Evolutionary conservation across 1,140 invertebrate species (phyloP), one percentile per base, ranked within the genome.

Genomic region (Colletes latitarsis): DNA sequence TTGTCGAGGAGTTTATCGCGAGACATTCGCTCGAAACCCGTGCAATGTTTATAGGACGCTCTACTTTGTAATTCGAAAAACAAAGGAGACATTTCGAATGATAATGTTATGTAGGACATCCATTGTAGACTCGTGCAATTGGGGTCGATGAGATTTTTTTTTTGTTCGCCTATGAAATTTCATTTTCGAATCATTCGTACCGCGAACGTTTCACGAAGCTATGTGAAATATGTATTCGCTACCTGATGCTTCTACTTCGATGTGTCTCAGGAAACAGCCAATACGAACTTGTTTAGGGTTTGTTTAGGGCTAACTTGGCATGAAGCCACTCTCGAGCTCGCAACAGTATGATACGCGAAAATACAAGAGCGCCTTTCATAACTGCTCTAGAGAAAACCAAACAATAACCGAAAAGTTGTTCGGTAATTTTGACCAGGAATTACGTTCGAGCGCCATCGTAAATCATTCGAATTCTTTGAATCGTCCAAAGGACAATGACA

Each of bases 301-400:
- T 81, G 80, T 85, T 84, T 84, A 83, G 81, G 49, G 60, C 76
- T 72, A 43, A 17, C 63, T 89, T 88, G 88, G 87, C 88, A 84
- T 69, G 46, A 19, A 78, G 88, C 88, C 84, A 89, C 46, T 73
- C 71, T 81, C 43, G 12, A 82, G 63, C 55, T 70, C 12, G 15
- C 17, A 46, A 53, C 62, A 64, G 77, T 73, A 41, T n/a, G 46
- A 52, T 17, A 57, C 43, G 5, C 6, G 12, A 17, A 55, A 63
- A 73, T 39, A 74, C 39, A 12, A 41, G 4, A 14, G 49, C 66
- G 15, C 49, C 10, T 10, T n/a, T 46, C 63, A 14, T 68, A 66
- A 46, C 63, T 3, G 6, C 9, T 66, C 63, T 9, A 4, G 62
- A n/a, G 43, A 19, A n/a, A 46, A 66, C 14, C 41, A 63, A 10